These are phyloP conservation scores for Mimumesa dahlbomi DNA, from an alignment of 2,888 invertebrate species.

Conservation along the genomic window DNA sequence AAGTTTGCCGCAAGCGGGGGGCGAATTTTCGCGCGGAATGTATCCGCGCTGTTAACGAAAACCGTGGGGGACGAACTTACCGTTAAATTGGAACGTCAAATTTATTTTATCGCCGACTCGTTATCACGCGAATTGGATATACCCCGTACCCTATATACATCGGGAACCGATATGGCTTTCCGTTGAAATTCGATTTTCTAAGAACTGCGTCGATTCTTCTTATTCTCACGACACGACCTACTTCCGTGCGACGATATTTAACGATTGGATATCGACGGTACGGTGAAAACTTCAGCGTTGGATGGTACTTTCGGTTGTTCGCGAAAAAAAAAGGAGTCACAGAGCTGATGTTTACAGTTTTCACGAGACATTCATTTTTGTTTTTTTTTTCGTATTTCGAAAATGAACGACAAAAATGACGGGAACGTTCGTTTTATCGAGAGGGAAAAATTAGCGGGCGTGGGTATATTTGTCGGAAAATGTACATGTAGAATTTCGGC, in stretches of 20 bases:
- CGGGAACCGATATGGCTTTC: slow-evolving; percentile 51
- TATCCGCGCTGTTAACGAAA: slow-evolving; percentile 24
- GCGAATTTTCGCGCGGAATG: slow-evolving; percentile 27
- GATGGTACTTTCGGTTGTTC: too few species aligned
- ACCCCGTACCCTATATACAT: slow-evolving; percentile 21
- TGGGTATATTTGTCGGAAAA: too few species aligned
- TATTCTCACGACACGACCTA: slow-evolving; percentile 38
- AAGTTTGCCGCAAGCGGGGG: slow-evolving; percentile 36
- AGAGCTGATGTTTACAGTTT: too few species aligned
- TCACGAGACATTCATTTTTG: too few species aligned
- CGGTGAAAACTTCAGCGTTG: too few species aligned
- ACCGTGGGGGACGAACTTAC: slow-evolving; percentile 38
- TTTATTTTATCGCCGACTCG: slow-evolving; percentile 60
- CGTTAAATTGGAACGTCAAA: slow-evolving; percentile 62
- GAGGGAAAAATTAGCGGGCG: too few species aligned
- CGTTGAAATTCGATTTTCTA: slow-evolving; percentile 29
- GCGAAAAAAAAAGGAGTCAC: too few species aligned
- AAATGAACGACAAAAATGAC: too few species aligned
- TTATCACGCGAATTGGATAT: slow-evolving; percentile 49
- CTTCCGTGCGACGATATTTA: slow-evolving; percentile 35
- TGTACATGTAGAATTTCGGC: background rate
- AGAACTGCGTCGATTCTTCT: slow-evolving; percentile 37
- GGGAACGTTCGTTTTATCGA: too few species aligned
- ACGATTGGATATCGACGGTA: slow-evolving; percentile 29
- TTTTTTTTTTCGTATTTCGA: too few species aligned